Conservation (phyloP, 1,140 invertebrate genomes). For the Dufourea novaeangliae region DNA sequence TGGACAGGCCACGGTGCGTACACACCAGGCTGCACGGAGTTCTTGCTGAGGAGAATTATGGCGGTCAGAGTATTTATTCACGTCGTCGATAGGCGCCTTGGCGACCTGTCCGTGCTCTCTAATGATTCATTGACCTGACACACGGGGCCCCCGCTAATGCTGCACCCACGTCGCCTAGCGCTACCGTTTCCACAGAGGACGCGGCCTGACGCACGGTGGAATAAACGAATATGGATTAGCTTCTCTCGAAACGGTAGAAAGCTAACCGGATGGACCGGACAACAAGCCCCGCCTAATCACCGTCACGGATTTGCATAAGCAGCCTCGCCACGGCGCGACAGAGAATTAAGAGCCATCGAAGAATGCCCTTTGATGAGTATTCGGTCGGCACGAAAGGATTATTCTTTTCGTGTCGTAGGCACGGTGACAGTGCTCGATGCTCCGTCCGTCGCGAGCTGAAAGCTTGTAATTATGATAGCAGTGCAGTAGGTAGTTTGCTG, state of each 20-base stretch:
- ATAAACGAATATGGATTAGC: conserved; percentile 48
- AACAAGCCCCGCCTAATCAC: conserved; percentile 46
- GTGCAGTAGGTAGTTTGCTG: no score
- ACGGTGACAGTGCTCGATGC: no score
- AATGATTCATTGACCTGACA: conserved; percentile 72
- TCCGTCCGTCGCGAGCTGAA: no score
- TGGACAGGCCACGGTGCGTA: conserved; percentile 22
- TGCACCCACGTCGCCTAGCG: conserved; percentile 64
- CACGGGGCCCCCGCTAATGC: conserved; percentile 56
- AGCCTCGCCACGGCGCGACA: neutral
- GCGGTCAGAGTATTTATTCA: conserved; percentile 67
- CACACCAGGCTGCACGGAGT: conserved; percentile 36
- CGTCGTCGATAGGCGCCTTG: conserved; percentile 67
- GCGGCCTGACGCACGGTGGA: conserved; percentile 3
- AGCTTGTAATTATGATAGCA: no score
- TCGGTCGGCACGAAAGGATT: no score
- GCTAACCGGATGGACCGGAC: neutral
- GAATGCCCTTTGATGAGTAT: conserved; percentile 15
- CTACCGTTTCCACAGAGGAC: conserved; percentile 63
- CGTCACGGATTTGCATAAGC: conserved; percentile 36
- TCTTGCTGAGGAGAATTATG: conserved; percentile 65
- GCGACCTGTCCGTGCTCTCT: conserved; percentile 61
- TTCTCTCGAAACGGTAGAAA: conserved; percentile 23
- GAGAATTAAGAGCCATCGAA: conserved; percentile 9
- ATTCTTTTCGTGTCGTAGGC: no score